Evolutionary conservation across 2,888 invertebrate genomes (phyloP).

Genomic region (Steromphala cineraria): DNA sequence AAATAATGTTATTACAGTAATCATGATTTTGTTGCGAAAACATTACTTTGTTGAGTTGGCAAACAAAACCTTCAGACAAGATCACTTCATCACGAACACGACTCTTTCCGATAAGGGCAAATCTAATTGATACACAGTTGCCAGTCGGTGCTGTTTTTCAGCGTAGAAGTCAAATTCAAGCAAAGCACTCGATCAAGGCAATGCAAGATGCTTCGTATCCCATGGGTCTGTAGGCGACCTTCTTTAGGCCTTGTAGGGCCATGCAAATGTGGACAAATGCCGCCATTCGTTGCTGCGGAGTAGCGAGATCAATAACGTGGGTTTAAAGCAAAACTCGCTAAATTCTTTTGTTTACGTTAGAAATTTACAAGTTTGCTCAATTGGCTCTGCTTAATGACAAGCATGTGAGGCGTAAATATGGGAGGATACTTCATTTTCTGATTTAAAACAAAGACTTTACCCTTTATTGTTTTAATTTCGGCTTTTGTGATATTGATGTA

Average conservation of each 20-base stretch:
- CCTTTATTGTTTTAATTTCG: too few species aligned
- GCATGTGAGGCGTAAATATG: neutral
- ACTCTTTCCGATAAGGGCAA: neutral
- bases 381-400: neutral
- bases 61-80: too few species aligned
- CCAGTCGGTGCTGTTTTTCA: neutral
- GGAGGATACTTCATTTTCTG: neutral
- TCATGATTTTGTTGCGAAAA: too few species aligned
- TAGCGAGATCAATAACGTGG: neutral
- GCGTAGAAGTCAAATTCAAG: neutral
- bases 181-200: neutral
- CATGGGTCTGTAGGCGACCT: neutral
- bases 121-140: neutral
- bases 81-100: too few species aligned
- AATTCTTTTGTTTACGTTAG: neutral
- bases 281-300: neutral
- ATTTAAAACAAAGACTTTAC: too few species aligned
- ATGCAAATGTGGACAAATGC: constrained; percentile 13
- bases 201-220: neutral
- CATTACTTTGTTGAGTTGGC: too few species aligned
- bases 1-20: too few species aligned
- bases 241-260: neutral
- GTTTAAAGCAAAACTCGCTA: neutral
- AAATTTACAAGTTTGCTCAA: neutral
- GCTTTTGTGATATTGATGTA: too few species aligned